phyloP scores from a whole-genome alignment of 2,797 vertebrate genomes.

The Pangasius macronema region DNA sequence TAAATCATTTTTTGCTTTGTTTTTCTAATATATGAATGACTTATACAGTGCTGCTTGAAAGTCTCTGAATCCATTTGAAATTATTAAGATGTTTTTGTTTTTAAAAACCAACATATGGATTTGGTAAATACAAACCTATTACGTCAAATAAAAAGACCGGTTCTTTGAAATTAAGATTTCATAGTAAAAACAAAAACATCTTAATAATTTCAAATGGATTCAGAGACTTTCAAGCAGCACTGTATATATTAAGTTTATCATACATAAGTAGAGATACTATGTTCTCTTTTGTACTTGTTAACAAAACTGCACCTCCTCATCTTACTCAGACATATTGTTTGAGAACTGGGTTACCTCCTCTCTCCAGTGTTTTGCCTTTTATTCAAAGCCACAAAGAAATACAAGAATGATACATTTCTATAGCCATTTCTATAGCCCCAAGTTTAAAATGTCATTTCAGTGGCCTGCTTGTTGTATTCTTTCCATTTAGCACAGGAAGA shows the following conservation, averaged over 20 bases:
- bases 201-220: background rate
- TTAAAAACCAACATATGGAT: background rate
- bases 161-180: background rate
- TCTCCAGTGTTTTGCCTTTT: slow-evolving; percentile 72
- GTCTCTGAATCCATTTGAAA: too few relatives aligned
- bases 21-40: background rate
- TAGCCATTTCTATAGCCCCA: slow-evolving; percentile 30
- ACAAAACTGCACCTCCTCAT: slow-evolving; percentile 56
- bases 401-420: slow-evolving; percentile 61
- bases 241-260: background rate
- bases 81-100: too few relatives aligned
- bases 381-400: slow-evolving; percentile 55
- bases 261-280: background rate
- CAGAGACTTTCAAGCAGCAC: background rate
- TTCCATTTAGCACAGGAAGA: background rate
- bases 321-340: slow-evolving; percentile 62
- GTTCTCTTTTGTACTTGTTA: background rate
- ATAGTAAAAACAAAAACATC: background rate
- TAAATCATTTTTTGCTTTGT: background rate
- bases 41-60: too few relatives aligned
- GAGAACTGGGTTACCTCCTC: too few relatives aligned
- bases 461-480: slow-evolving; percentile 40
- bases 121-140: background rate
- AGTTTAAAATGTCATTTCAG: slow-evolving; percentile 62
- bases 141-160: background rate